Evolutionary conservation across 2,888 invertebrate species (phyloP).

Genomic region (Leucophenga montana): DNA sequence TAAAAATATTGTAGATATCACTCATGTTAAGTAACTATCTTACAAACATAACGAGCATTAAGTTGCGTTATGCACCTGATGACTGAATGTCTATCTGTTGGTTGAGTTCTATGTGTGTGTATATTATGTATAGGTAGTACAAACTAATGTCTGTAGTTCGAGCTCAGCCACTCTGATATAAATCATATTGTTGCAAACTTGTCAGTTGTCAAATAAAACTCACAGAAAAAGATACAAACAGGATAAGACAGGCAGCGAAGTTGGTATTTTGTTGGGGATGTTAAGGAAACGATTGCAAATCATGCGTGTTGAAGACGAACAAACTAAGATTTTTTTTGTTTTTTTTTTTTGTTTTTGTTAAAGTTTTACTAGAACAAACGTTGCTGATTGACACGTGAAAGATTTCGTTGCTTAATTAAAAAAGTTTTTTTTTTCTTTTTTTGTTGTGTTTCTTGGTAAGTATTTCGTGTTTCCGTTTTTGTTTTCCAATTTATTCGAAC

Average conservation of each 20-base stretch:
- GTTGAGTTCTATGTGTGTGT: too few relatives aligned
- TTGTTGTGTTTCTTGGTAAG: not conserved
- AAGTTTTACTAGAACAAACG: constrained; percentile 43
- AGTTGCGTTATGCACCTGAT: constrained; percentile 37
- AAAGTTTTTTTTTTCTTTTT: constrained; percentile 48
- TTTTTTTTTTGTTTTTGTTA: constrained; percentile 28
- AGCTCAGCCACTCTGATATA: constrained; percentile 6
- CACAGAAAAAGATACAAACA: not conserved
- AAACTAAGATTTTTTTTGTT: not conserved
- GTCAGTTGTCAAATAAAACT: constrained; percentile 23
- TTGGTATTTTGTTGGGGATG: too few relatives aligned
- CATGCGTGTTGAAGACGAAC: too few relatives aligned
- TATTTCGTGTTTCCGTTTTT: not conserved
- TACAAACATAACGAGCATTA: constrained; percentile 48
- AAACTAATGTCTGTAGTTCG: not conserved
- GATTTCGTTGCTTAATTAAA: constrained; percentile 57
- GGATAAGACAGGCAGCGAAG: too few relatives aligned
- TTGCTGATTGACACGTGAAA: constrained; percentile 55
- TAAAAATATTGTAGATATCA: constrained; percentile 1
- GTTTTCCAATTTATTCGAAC: not conserved
- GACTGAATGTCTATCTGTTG: not conserved
- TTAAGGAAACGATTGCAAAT: too few relatives aligned
- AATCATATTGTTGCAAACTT: constrained; percentile 17
- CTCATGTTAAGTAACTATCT: constrained; percentile 18
- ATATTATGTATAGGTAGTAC: too few relatives aligned